phyloP scores from a whole-genome alignment of 2,113 vertebrate genomes.

The Loxodonta africana region DNA sequence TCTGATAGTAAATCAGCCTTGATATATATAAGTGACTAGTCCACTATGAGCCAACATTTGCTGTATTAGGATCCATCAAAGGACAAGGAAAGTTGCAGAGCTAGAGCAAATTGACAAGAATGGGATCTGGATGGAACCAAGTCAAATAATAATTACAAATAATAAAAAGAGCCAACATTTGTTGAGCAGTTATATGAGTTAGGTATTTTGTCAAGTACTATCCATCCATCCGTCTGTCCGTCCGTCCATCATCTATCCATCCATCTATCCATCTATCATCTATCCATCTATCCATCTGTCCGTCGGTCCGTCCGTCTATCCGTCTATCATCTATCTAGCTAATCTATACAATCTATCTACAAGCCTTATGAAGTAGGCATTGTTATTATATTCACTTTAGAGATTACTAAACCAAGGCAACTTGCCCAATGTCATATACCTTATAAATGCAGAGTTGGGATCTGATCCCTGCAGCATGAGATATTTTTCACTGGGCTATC shows the following conservation, averaged over 20 bases:
- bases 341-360: too few species aligned
- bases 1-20: background rate
- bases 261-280: too few species aligned
- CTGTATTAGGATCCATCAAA: background rate
- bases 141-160: background rate
- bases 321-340: too few species aligned
- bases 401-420: background rate
- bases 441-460: background rate
- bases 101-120: background rate
- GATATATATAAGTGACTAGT: background rate
- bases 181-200: background rate
- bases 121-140: background rate
- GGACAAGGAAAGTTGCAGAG: background rate
- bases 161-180: background rate
- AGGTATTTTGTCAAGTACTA: background rate
- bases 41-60: background rate
- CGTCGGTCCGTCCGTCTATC: too few species aligned
- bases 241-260: too few species aligned
- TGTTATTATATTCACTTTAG: background rate
- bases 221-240: too few species aligned
- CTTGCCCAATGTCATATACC: background rate
- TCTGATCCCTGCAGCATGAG: background rate
- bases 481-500: background rate
- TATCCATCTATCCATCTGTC: too few species aligned
- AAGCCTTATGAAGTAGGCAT: background rate